These are phyloP conservation scores for Nettapus auritus DNA, from an alignment of 2,113 vertebrate genomes.

Conservation along the genomic window DNA sequence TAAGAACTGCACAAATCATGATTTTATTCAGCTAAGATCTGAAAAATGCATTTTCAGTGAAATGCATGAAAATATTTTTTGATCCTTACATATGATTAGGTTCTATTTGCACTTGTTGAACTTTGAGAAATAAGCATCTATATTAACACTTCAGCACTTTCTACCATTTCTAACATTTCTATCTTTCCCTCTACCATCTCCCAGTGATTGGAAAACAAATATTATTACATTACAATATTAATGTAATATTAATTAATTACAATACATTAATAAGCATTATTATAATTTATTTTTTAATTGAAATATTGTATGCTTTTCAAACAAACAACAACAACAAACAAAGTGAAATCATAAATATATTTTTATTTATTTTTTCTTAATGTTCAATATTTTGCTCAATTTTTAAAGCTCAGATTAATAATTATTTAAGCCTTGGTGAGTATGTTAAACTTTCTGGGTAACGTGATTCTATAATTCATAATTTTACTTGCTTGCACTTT, in stretches of 20 bases:
- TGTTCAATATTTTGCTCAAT: not conserved
- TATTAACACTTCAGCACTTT: not conserved
- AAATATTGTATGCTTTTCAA: not conserved
- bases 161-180: too few species aligned
- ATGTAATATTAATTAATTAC: too few species aligned
- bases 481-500: not conserved
- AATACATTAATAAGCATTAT: not conserved
- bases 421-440: not conserved
- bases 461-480: not conserved
- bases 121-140: not conserved
- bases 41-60: not conserved
- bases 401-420: not conserved
- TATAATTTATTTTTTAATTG: not conserved
- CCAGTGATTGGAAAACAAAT: fast-evolving
- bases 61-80: not conserved
- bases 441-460: not conserved
- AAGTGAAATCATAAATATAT: not conserved
- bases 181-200: not conserved
- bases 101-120: not conserved
- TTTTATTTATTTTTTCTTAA: not conserved
- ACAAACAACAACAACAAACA: not conserved
- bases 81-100: not conserved
- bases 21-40: not conserved
- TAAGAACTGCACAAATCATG: not conserved
- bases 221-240: too few species aligned